These are phyloP conservation scores for Pristionchus fissidentatus DNA, from an alignment of 2,888 invertebrate genomes.

Conservation along the genomic window DNA sequence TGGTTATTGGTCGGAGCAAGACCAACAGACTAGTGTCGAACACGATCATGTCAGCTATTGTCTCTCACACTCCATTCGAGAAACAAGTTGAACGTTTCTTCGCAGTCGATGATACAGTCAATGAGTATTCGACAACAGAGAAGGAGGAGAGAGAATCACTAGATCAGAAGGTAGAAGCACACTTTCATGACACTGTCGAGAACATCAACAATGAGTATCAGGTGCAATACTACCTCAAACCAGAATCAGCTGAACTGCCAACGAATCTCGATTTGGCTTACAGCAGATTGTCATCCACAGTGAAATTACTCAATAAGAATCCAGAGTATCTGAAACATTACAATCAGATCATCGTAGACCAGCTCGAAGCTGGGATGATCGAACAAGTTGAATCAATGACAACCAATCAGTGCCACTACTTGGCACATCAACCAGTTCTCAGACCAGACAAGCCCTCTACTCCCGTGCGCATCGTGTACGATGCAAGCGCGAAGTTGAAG, in stretches of 20 bases:
- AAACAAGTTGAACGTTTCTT: not conserved
- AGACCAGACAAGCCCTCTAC: constrained; percentile 44
- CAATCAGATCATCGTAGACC: not conserved
- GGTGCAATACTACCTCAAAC: not conserved
- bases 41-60: not conserved
- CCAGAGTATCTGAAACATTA: not conserved
- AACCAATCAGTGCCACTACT: not conserved
- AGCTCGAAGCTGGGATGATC: not conserved
- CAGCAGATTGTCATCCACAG: not conserved
- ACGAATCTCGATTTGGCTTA: not conserved
- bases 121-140: not conserved
- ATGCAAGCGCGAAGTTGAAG: constrained; percentile 51
- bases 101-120: not conserved
- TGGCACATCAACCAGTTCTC: constrained; percentile 16
- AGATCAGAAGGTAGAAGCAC: not conserved
- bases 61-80: not conserved
- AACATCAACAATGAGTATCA: not conserved
- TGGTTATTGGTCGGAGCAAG: not conserved
- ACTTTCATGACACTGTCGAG: not conserved
- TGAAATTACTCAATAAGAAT: not conserved
- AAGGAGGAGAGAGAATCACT: not conserved
- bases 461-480: constrained; percentile 53
- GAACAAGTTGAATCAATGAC: not conserved
- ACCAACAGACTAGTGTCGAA: not conserved
- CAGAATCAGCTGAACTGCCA: not conserved